Conservation (phyloP, 2,888 invertebrate genomes). For the Ormyrus rosae region DNA sequence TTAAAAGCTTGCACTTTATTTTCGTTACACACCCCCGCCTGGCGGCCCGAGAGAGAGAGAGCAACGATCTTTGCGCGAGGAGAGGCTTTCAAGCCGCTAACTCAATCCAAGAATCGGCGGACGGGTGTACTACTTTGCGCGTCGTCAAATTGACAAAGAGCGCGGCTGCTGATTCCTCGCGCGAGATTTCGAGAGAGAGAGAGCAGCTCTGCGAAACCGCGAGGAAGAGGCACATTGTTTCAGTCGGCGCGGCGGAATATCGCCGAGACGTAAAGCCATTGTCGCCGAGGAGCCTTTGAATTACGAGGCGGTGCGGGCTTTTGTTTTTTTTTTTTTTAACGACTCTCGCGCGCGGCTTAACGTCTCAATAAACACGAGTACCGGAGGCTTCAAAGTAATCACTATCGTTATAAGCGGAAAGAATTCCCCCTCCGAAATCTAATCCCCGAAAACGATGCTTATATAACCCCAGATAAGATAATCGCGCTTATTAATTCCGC, state of each 20-base stretch:
- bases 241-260: conserved; percentile 9
- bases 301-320: conserved; percentile 3
- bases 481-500: conserved; percentile 44
- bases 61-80: neutral
- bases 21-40: too few species aligned
- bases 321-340: neutral
- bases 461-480: conserved; percentile 18
- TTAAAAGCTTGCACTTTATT: too few species aligned
- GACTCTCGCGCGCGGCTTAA: neutral
- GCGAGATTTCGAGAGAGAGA: neutral
- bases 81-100: neutral
- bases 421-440: too few species aligned
- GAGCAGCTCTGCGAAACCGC: conserved; percentile 30
- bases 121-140: too few species aligned
- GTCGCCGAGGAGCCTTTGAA: conserved; percentile 36
- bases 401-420: too few species aligned
- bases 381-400: too few species aligned
- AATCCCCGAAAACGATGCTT: too few species aligned
- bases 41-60: neutral
- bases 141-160: too few species aligned
- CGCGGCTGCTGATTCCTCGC: too few species aligned
- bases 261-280: conserved; percentile 40
- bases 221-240: conserved; percentile 23
- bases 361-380: too few species aligned
- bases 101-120: too few species aligned